Base-by-base conservation (phyloP, 2,113 vertebrate genomes). In the Xiphophorus maculatus region DNA sequence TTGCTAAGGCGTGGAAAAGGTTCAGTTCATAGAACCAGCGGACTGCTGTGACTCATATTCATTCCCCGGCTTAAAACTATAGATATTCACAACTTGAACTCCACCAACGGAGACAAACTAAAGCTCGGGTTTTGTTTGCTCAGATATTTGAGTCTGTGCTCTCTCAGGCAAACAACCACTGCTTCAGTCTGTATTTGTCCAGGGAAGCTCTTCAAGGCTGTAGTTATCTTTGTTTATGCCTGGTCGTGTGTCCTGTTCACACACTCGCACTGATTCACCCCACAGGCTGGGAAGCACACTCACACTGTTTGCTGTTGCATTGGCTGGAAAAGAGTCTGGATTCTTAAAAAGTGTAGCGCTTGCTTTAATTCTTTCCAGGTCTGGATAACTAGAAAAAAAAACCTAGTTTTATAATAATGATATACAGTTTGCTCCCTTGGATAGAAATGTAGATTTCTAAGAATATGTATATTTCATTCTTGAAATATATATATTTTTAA, bases 141-240 rank as follows among this genome's bases (percentile, higher is more conserved):
- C 27, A 51, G 62, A 74, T 67, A 29, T 48, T 27, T 51, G 6
- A 74, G 29, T 48, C 70, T 28, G 29, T 65, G 61, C 48, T 48
- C 29, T 64, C 51, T 32, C 12, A 30, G 22, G 29, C 66, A 66
- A 80, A 82, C 71, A 69, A 30, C n/a, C 6, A n/a, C 25, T 71
- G 19, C 8, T 30, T 28, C 17, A 76, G 65, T 17, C 33, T 61
- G 40, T 75, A 44, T 87, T 87, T 70, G 30, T 83, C 37, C 40
- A 35, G 35, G 10, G 58, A 75, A 66, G 71, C 69, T 71, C 63
- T 65, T 65, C 67, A 73, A 7, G 68, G 25, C 33, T 66, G 66
- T 22, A 28, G 2, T 58, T 68, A 22, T 48, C 19, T 19, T 71
- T 12, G 33, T 60, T 65, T 48, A 17, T 15, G 3, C 58, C 64